These are phyloP conservation scores for Cydia strobilella DNA, from an alignment of 1,140 invertebrate species.

Conservation along the genomic window DNA sequence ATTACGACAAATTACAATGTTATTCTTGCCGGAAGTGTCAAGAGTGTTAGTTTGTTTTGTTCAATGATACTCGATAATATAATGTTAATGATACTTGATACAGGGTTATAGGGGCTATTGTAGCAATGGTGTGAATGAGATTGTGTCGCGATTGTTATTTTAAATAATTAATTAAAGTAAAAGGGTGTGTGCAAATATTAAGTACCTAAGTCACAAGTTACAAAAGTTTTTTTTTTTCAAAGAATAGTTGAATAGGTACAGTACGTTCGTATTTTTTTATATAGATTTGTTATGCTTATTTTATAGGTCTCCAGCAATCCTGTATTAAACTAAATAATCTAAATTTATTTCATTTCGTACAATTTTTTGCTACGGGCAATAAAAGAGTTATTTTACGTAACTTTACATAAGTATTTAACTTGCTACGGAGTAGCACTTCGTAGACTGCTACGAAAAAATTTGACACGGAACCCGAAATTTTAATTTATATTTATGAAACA, in stretches of 20 bases:
- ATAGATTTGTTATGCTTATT: too few species aligned
- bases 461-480: too few species aligned
- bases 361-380: background rate
- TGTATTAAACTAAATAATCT: too few species aligned
- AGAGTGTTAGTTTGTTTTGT: conserved; percentile 12
- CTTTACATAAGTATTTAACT: background rate
- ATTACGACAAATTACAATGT: conserved; percentile 18
- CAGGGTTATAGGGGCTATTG: background rate
- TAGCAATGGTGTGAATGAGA: background rate
- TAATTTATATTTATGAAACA: too few species aligned
- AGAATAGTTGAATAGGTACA: too few species aligned
- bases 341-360: too few species aligned
- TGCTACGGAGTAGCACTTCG: conserved; percentile 1
- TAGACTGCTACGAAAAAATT: background rate
- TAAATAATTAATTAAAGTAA: background rate
- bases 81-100: conserved; percentile 1
- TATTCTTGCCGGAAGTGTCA: conserved; percentile 5
- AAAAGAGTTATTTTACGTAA: background rate
- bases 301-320: too few species aligned
- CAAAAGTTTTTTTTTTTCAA: background rate
- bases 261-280: too few species aligned
- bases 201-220: background rate
- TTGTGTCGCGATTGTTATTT: conserved; percentile 1
- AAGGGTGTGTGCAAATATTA: background rate
- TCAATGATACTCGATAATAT: conserved; percentile 11